Evolutionary conservation across 2,113 vertebrate genomes (phyloP).

Genomic region (Rhinogobius similis): DNA sequence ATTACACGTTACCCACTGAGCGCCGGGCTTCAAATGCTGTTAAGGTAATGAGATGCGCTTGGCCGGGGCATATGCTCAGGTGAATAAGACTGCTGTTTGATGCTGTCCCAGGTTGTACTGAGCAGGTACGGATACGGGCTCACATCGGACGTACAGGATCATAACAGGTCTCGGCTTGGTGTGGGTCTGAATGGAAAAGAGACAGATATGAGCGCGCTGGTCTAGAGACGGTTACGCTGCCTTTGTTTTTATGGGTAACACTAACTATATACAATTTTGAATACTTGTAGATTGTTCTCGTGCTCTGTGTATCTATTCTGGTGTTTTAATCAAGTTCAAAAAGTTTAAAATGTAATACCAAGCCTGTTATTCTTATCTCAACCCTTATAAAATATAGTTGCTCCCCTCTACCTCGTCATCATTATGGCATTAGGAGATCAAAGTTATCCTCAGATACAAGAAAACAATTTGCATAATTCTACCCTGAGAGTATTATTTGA

Average conservation of each 20-base stretch:
- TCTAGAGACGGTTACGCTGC: not conserved
- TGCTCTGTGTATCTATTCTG: no score
- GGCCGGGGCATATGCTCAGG: slow-evolving; percentile 55
- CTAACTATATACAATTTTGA: no score
- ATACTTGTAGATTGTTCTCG: no score
- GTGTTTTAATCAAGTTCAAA: no score
- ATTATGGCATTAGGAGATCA: no score
- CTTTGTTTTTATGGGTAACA: no score
- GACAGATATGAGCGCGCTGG: not conserved
- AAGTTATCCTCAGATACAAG: no score
- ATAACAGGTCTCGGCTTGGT: slow-evolving; percentile 2
- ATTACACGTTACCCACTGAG: slow-evolving; percentile 42
- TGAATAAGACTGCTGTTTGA: slow-evolving; percentile 45
- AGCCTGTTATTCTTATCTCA: no score
- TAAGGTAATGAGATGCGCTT: slow-evolving; percentile 65
- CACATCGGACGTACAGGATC: slow-evolving; percentile 21
- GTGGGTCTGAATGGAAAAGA: not conserved
- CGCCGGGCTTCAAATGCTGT: slow-evolving; percentile 32
- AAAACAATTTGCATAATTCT: not conserved
- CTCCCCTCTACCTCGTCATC: no score
- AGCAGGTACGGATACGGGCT: slow-evolving; percentile 38
- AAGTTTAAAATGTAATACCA: no score
- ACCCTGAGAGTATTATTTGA: not conserved
- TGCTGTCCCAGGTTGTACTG: slow-evolving; percentile 48
- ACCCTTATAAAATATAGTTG: no score